phyloP scores from a whole-genome alignment of 2,888 invertebrate genomes.

The Drosophila trichaetosa region DNA sequence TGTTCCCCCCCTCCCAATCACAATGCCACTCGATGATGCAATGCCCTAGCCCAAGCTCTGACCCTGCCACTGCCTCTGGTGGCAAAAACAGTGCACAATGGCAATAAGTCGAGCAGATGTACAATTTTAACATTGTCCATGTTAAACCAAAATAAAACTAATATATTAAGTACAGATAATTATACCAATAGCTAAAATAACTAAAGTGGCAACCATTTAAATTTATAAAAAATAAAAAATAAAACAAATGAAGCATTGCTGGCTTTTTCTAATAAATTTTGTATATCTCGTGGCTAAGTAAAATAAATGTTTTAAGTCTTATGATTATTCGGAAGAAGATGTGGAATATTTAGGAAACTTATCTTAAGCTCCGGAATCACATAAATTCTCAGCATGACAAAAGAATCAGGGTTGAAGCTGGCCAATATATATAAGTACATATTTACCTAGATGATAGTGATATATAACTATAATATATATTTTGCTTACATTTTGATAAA shows the following conservation, averaged over 20 bases:
- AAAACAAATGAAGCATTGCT: neutral
- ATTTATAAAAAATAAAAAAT: too few relatives aligned
- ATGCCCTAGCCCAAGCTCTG: constrained; percentile 47
- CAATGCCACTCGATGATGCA: constrained; percentile 73
- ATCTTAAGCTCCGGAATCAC: neutral
- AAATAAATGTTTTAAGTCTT: neutral
- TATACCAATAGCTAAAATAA: neutral
- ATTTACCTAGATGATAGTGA: neutral
- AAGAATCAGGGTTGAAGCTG: neutral
- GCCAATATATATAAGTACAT: neutral
- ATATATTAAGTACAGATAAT: neutral
- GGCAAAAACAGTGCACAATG: constrained; percentile 28
- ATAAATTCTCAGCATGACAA: neutral
- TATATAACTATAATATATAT: neutral
- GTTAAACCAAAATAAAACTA: neutral
- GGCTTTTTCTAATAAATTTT: neutral
- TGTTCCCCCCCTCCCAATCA: constrained; percentile 42
- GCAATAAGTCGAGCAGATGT: constrained; percentile 5
- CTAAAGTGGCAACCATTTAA: neutral
- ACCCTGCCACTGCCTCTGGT: constrained; percentile 46
- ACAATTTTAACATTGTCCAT: neutral
- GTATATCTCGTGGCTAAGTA: neutral
- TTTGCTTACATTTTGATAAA: neutral
- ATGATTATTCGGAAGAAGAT: neutral
- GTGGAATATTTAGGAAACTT: neutral